Conservation (phyloP, 2,888 invertebrate species). For the Thereva nobilitata region DNA sequence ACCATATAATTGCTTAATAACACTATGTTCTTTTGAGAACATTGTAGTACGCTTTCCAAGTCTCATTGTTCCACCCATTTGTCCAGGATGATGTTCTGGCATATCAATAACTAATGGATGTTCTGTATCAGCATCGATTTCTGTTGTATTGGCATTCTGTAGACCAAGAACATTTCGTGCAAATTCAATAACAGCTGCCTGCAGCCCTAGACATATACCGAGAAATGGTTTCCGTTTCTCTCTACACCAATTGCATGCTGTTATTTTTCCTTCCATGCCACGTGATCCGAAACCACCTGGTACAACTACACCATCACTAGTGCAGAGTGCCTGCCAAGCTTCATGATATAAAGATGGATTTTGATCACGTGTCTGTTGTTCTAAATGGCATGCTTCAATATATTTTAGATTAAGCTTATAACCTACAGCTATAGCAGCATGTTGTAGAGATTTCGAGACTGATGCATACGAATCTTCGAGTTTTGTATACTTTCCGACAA, state of each 20-base stretch:
- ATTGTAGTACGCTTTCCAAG: conserved; percentile 89
- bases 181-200: conserved; percentile 95
- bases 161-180: conserved; percentile 81
- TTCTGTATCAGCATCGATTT: conserved; percentile 73
- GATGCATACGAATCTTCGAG: conserved; percentile 96
- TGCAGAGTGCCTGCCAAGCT: conserved; percentile 90
- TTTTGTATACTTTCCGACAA: conserved; percentile 97
- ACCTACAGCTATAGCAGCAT: conserved; percentile 85
- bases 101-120: conserved; percentile 93
- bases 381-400: conserved; percentile 89
- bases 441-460: conserved; percentile 91
- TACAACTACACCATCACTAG: conserved; percentile 88
- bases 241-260: conserved; percentile 91
- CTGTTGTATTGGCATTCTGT: conserved; percentile 82
- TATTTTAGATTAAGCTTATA: conserved; percentile 85
- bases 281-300: conserved; percentile 97
- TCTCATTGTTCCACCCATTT: conserved; percentile 97
- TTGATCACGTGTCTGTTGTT: conserved; percentile 69
- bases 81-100: conserved; percentile 95
- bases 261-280: conserved; percentile 95
- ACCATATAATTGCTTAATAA: conserved; percentile 75
- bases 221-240: conserved; percentile 87
- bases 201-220: conserved; percentile 97
- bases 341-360: conserved; percentile 87
- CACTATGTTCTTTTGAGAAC: conserved; percentile 66